Conservation (phyloP, 2,888 invertebrate species). For the Pyrgus malvae region DNA sequence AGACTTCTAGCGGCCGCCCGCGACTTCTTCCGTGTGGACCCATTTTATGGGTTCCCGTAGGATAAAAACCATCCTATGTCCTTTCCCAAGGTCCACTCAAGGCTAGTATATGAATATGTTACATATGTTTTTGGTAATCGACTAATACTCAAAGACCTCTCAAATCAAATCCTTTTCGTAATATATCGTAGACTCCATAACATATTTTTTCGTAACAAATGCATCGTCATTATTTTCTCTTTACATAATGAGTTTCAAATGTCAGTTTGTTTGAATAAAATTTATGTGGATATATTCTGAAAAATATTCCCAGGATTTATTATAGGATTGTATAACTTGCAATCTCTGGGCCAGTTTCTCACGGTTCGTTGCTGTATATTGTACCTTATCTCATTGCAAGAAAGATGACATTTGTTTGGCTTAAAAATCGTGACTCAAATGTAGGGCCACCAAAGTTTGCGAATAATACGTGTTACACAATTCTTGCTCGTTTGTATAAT, state of each 20-base stretch:
- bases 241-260: constrained; percentile 5
- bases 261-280: constrained; percentile 1
- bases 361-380: constrained; percentile 3
- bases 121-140: too few species aligned
- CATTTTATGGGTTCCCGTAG: too few species aligned
- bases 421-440: constrained; percentile 20
- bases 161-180: too few species aligned
- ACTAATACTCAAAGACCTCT: too few species aligned
- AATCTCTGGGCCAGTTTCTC: background rate
- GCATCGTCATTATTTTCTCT: constrained; percentile 1
- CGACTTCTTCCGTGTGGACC: too few species aligned
- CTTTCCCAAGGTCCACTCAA: too few species aligned
- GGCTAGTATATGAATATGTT: too few species aligned
- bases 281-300: constrained; percentile 18
- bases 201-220: background rate
- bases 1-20: too few species aligned
- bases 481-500: background rate
- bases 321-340: constrained; percentile 31
- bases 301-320: constrained; percentile 32
- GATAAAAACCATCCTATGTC: too few species aligned
- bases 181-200: too few species aligned
- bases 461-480: constrained; percentile 4
- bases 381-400: background rate
- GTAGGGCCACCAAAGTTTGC: constrained; percentile 22
- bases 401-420: constrained; percentile 11